phyloP scores from a whole-genome alignment of 2,797 vertebrate genomes.

The Crocidura indochinensis region DNA sequence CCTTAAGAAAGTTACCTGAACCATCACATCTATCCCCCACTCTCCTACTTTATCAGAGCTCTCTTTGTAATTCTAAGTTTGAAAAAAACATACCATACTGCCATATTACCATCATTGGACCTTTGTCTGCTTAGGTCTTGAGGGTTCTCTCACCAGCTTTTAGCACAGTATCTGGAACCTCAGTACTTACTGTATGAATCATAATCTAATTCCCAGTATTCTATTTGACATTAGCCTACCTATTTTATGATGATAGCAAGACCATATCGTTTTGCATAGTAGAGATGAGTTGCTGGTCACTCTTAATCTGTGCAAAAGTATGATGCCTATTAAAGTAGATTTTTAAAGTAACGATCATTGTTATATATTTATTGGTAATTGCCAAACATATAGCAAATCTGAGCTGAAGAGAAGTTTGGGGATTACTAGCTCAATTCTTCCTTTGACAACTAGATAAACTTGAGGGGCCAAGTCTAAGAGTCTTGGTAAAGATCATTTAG shows the following conservation, averaged over 20 bases:
- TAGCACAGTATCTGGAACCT: neutral
- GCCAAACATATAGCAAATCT: neutral
- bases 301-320: neutral
- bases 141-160: neutral
- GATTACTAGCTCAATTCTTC: neutral
- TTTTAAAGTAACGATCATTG: neutral
- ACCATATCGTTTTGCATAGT: constrained; percentile 9
- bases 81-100: neutral
- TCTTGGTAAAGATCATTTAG: neutral
- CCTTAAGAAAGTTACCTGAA: neutral
- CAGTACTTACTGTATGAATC: neutral
- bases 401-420: neutral
- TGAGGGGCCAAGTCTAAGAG: neutral
- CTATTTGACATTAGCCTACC: neutral
- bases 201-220: neutral
- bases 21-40: neutral
- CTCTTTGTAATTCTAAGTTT: rapidly evolving
- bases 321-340: neutral
- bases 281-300: neutral
- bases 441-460: constrained; percentile 20
- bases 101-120: rapidly evolving
- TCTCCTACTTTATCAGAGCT: rapidly evolving
- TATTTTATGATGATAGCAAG: neutral
- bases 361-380: neutral
- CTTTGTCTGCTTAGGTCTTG: neutral